These are phyloP conservation scores for Pristionchus entomophagus DNA, from an alignment of 2,888 invertebrate species.

Conservation along the genomic window DNA sequence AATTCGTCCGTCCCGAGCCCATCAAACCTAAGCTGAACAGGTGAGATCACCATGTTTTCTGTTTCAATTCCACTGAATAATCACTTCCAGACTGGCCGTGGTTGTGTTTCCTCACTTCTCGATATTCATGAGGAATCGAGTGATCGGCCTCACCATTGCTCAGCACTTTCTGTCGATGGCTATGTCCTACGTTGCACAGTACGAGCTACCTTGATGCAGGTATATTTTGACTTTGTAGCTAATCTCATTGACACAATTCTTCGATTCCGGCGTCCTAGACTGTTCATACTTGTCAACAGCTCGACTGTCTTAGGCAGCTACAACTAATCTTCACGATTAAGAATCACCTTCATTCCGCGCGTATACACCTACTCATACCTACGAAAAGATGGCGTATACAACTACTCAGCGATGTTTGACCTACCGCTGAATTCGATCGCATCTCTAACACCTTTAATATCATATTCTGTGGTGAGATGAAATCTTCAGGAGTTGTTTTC, in stretches of 20 bases:
- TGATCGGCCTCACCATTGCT: background rate
- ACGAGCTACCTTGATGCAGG: background rate
- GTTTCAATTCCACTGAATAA: background rate
- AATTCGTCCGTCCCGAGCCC: too few relatives aligned
- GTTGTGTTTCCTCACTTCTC: background rate
- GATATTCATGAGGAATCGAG: background rate
- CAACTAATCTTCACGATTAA: background rate
- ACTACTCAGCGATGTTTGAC: background rate
- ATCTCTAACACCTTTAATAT: background rate
- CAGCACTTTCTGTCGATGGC: background rate
- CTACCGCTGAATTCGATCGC: background rate
- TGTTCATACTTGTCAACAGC: too few relatives aligned
- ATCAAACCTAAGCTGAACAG: too few relatives aligned
- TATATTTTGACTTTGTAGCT: background rate
- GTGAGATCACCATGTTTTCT: background rate
- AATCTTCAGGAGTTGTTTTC: too few relatives aligned
- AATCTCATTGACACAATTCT: background rate
- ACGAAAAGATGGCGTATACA: background rate
- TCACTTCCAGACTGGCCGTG: background rate
- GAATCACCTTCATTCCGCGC: constrained; percentile 2
- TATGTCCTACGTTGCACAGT: background rate
- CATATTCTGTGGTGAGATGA: background rate
- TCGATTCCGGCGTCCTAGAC: too few relatives aligned
- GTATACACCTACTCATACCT: constrained; percentile 1
- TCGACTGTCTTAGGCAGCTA: too few relatives aligned